Conservation (phyloP, 2,113 vertebrate species). For the Caloenas nicobarica region DNA sequence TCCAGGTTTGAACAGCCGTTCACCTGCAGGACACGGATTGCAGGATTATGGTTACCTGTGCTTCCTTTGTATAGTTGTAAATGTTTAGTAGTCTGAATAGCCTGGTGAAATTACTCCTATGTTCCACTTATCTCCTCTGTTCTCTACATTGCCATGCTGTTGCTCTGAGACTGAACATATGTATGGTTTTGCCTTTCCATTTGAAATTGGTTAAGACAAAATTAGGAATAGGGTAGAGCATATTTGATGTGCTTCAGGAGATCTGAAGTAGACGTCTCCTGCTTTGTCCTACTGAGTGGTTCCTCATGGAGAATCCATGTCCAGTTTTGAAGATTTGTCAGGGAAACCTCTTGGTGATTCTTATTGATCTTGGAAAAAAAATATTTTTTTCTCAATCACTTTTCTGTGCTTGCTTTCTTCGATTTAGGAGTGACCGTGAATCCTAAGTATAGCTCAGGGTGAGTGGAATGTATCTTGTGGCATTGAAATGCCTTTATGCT, state of each 20-base stretch:
- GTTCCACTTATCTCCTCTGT: not conserved
- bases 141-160: accelerated
- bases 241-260: not conserved
- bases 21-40: accelerated
- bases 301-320: not conserved
- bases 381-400: not conserved
- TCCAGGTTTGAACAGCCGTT: not conserved
- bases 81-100: not conserved
- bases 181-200: not conserved
- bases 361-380: not conserved
- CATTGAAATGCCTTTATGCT: not conserved
- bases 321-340: not conserved
- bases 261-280: not conserved
- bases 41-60: accelerated
- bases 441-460: not conserved
- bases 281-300: not conserved
- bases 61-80: not conserved
- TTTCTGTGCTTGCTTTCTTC: not conserved
- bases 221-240: not conserved
- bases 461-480: not conserved
- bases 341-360: not conserved
- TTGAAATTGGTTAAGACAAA: not conserved
- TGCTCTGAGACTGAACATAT: not conserved
- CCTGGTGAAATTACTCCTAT: not conserved
- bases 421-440: not conserved